Base-by-base conservation (phyloP, 2,797 vertebrate genomes). In the Ambastaia sidthimunki region DNA sequence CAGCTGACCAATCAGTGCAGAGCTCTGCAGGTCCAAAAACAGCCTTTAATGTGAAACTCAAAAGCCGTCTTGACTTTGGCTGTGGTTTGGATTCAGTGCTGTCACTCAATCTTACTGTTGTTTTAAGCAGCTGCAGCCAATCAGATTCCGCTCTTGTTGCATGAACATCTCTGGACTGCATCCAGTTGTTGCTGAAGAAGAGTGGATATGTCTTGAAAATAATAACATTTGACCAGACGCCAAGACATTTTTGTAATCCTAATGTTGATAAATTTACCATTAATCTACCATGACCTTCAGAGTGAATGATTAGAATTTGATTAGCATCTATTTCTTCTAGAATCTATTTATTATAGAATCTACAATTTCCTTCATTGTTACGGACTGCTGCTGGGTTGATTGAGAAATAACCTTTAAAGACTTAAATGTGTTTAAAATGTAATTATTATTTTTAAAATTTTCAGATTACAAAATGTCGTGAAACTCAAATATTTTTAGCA, bases 151-250 rank as follows among this genome's bases (percentile, higher is more conserved):
- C 67, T 78, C 25, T 41, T 23, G 67, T 23, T 18, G 57, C 76
- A 52, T 25, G 1, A 4, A 52, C 4, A 2, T 41, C 52, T 59
- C 23, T 77, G 75, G 75, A 70, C 37, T n/a, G 18, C 25, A 13
- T 71, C 44, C 57, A 71, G 37, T 72, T 54, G 59, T 73, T 37
- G 66, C 70, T 31, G 69, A 48, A 7, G 47, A 66, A 23, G 16
- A 55, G 23, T 31, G 55, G 44, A n/a, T 63, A 41, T 60, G 76
- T 78, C 57, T 78, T 78, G 66, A 60, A 60, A 79, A 63, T 71
- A 63, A 54, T 25, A 19, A 63, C 41, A 16, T 59, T 21, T 23
- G 67, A 13, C 21, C 15, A 15, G 10, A 2, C 3, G 54, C 19
- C n/a, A 12, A 55, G 7, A 55, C 21, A 19, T 21, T 59, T 69